A percentile compares a stretch with the other conserved stretches of the same genome.
These are phyloP conservation scores for Picathartes gymnocephalus DNA, from an alignment of 2,113 vertebrate genomes.

Conservation along the genomic window DNA sequence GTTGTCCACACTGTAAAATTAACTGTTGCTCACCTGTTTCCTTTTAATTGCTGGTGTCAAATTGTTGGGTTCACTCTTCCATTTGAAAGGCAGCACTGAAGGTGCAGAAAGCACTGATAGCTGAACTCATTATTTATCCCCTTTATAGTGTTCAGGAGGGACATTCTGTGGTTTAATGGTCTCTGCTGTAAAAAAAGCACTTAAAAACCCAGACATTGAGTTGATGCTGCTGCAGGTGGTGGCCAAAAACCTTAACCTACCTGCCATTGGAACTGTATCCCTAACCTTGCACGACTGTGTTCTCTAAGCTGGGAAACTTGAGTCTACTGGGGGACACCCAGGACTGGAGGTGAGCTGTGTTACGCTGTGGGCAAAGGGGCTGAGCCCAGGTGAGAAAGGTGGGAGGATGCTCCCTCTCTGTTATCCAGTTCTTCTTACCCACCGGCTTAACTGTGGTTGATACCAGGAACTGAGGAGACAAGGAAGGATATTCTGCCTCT, in stretches of 20 bases:
- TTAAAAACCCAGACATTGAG: background rate
- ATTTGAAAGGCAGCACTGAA: background rate
- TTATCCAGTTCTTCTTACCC: background rate
- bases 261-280: accelerated
- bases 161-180: background rate
- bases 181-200: background rate
- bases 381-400: background rate
- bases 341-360: background rate
- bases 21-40: background rate
- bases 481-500: background rate
- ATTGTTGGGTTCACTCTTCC: background rate
- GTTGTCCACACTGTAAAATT: background rate
- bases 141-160: background rate
- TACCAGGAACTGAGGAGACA: background rate
- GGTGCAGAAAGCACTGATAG: background rate
- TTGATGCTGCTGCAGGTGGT: background rate
- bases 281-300: background rate
- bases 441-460: background rate
- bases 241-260: background rate
- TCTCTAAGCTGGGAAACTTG: background rate
- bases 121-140: background rate
- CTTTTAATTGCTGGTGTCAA: background rate
- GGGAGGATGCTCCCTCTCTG: accelerated
- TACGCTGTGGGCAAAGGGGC: background rate
- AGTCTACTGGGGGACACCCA: accelerated